These are phyloP conservation scores for Diadema setosum DNA, from an alignment of 35 echinoderm and acorn worm genomes.

Conservation along the genomic window DNA sequence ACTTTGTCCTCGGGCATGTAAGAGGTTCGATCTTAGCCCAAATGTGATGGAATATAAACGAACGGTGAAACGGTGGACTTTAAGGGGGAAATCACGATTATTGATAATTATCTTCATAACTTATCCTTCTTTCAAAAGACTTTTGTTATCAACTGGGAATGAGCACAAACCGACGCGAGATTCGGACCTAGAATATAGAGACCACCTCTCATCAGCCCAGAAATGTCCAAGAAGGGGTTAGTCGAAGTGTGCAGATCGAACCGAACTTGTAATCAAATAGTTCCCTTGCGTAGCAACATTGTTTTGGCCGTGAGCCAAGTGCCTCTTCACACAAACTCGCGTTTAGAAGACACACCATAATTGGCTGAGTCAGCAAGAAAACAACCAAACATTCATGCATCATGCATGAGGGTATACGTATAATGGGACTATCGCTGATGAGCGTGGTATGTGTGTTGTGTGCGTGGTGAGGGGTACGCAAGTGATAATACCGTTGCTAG, in stretches of 20 bases:
- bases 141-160: neutral
- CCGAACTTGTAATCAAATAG: constrained; percentile 23
- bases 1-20: neutral
- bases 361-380: constrained; percentile 25
- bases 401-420: neutral
- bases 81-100: neutral
- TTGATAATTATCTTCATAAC: constrained; percentile 18
- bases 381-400: constrained; percentile 8
- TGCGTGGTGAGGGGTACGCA: too few relatives aligned
- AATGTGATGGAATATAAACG: neutral
- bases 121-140: neutral
- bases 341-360: constrained; percentile 19
- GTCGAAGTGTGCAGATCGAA: neutral
- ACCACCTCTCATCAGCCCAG: too few relatives aligned
- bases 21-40: neutral
- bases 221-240: too few relatives aligned
- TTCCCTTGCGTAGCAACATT: constrained; percentile 20
- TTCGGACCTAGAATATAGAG: too few relatives aligned
- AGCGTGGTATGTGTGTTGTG: too few relatives aligned
- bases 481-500: too few relatives aligned
- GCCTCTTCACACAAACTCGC: constrained; percentile 4
- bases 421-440: neutral
- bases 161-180: too few relatives aligned
- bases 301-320: constrained; percentile 19
- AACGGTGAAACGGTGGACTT: neutral